Evolutionary conservation across 2,113 vertebrate species (phyloP).

Genomic region (Mustelus asterias): DNA sequence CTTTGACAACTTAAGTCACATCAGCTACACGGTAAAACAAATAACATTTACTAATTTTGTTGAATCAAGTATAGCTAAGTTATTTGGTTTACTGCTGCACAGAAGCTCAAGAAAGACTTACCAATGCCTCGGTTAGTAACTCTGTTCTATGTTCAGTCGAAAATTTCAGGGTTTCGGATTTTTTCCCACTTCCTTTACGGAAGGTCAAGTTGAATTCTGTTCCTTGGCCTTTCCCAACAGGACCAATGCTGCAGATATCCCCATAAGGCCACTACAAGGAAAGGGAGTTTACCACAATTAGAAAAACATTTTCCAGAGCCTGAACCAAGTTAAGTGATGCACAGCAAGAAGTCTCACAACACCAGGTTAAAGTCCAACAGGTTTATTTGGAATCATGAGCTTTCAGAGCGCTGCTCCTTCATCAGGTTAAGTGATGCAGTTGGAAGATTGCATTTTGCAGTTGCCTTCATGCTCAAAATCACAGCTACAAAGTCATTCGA

Average conservation of each 20-base stretch:
- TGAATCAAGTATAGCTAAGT: not conserved
- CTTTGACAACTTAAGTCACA: not conserved
- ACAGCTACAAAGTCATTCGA: not conserved
- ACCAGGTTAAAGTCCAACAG: too few relatives aligned
- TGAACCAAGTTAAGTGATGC: not conserved
- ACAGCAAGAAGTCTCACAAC: too few relatives aligned
- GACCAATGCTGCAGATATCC: constrained; percentile 89
- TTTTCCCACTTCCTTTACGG: constrained; percentile 91
- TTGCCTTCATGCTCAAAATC: not conserved
- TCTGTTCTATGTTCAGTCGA: constrained; percentile 97
- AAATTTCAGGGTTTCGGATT: constrained; percentile 96
- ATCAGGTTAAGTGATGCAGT: not conserved
- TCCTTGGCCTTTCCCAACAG: constrained; percentile 94
- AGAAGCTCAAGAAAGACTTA: constrained; percentile 51
- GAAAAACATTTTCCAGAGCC: not conserved
- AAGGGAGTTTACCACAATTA: not conserved
- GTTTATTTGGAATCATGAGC: too few relatives aligned
- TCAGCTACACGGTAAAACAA: not conserved
- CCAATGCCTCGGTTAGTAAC: constrained; percentile 94
- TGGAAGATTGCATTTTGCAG: not conserved
- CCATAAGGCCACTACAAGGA: constrained; percentile 90
- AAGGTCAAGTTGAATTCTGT: constrained; percentile 96
- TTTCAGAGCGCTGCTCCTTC: too few relatives aligned
- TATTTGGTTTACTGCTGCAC: not conserved
- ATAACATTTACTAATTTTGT: not conserved